Percentiles rank a stretch among this genome's conserved stretches.
phyloP scores from a whole-genome alignment of 64 coral and sea anemone species.

The Pocillopora verrucosa region DNA sequence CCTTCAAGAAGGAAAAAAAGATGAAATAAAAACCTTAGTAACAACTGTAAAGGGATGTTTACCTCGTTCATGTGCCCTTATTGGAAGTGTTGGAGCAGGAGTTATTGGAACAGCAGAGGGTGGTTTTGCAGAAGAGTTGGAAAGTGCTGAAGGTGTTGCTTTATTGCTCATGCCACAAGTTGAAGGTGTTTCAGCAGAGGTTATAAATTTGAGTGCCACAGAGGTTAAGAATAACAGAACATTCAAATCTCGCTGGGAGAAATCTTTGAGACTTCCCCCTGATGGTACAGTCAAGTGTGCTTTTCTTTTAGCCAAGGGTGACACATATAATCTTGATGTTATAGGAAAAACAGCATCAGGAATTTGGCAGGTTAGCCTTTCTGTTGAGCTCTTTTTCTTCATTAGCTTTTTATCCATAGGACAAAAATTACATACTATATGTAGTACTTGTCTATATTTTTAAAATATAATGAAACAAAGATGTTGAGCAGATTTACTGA shows the following conservation, averaged over 20 bases:
- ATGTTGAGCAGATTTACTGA: no score
- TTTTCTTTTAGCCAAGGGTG: conserved; percentile 79
- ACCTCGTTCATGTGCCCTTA: conserved; percentile 60
- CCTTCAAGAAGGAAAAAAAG: conserved; percentile 55
- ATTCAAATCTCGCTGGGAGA: conserved; percentile 84
- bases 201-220: conserved; percentile 81
- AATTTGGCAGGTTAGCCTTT: conserved; percentile 81
- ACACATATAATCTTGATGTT: conserved; percentile 79
- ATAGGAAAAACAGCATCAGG: conserved; percentile 92
- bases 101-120: conserved; percentile 71
- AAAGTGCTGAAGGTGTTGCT: conserved; percentile 78
- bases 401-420: background rate
- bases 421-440: background rate
- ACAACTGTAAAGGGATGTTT: conserved; percentile 53
- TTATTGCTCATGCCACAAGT: conserved; percentile 84
- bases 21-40: conserved; percentile 83
- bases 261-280: conserved; percentile 73
- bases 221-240: conserved; percentile 86
- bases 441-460: no score
- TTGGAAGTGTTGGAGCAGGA: conserved; percentile 81
- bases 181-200: conserved; percentile 60
- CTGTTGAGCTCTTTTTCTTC: background rate
- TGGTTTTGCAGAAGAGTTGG: conserved; percentile 69
- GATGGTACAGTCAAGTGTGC: conserved; percentile 79
- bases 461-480: no score